Evolutionary conservation across 2,113 vertebrate species (phyloP), one percentile per base, ranked within the genome.

Genomic region (Plecturocebus donacophilus): DNA sequence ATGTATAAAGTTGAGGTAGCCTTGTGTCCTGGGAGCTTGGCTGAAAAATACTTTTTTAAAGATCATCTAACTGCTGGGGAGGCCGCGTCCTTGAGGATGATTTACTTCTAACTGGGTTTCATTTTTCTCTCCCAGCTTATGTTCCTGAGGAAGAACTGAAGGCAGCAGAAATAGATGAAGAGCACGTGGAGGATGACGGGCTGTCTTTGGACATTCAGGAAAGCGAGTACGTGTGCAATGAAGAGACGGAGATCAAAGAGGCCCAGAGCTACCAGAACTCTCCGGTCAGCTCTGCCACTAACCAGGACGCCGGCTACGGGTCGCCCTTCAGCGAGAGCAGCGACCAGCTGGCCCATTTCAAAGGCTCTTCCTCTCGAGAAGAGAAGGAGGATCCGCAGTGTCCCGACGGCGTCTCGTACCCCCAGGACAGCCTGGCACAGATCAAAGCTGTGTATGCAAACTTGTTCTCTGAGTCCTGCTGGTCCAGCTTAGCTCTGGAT

Each of bases 391-490:
- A 99, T 83, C 98, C 98, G 10, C 98, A 97, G 83, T 98, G 99
- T 88, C 97, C 98, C n/a, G 99, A 99, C 96, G 98, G 98, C 97
- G 97, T 98, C 95, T 98, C 99, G 92, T 99, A 99, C 38, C 99
- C 99, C 91, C 99, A 99, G 98, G 99, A 99, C 99, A 99, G 99
- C 99, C 98, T 99, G 99, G 99, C 99, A 70, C 99, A 99, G 98
- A 99, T 99, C 99, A 99, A 99, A 99, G 99, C 99, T 30, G 99
- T 99, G 98, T 99, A 99, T 98, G 99, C 99, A 98, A 99, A 99
- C 98, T 98, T 99, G 96, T 99, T 99, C 98, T 99, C 99, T 1
- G 99, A 99, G 97, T 99, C 99, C 97, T 99, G 99, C 98, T 99
- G 99, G 99, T 99, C 99, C 86, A 99, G 98, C 98, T 98, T 99